Evolutionary conservation across 2,113 vertebrate species (phyloP).

Genomic region (Scophthalmus maximus): DNA sequence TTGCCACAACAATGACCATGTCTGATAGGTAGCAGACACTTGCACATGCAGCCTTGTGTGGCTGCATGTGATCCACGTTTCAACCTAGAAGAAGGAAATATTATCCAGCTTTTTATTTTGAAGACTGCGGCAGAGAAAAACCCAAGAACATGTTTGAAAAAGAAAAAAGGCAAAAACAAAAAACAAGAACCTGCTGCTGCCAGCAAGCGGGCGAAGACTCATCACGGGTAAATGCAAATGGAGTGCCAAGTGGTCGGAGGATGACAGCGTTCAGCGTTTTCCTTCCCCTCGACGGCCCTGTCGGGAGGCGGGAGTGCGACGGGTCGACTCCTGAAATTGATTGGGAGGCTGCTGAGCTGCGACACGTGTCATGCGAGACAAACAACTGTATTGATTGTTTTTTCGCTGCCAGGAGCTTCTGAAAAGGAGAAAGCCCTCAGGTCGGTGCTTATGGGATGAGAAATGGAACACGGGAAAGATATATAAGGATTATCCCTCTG

Average conservation of each 20-base stretch:
- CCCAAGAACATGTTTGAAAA: too few species aligned
- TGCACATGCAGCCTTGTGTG: not conserved
- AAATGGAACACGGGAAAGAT: too few species aligned
- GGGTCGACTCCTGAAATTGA: slow-evolving; percentile 1
- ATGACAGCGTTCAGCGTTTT: not conserved
- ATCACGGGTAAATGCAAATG: too few species aligned
- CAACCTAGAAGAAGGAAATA: not conserved
- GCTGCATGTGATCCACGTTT: not conserved
- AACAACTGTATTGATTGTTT: not conserved
- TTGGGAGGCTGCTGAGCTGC: not conserved
- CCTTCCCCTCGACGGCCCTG: not conserved
- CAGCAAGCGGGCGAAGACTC: too few species aligned
- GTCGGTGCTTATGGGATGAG: not conserved
- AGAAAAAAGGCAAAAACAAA: not conserved
- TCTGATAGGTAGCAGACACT: not conserved
- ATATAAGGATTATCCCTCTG: not conserved
- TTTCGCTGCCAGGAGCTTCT: not conserved
- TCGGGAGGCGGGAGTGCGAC: not conserved
- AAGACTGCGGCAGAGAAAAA: not conserved
- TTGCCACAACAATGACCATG: not conserved
- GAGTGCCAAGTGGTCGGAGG: not conserved
- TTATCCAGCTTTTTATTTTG: not conserved
- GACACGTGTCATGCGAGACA: not conserved
- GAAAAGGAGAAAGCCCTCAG: not conserved
- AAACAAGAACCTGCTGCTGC: too few species aligned